A percentile compares a stretch with the other conserved stretches of the same genome.
phyloP scores from a whole-genome alignment of 1,140 invertebrate species.

The Zaprionus vittiger region DNA sequence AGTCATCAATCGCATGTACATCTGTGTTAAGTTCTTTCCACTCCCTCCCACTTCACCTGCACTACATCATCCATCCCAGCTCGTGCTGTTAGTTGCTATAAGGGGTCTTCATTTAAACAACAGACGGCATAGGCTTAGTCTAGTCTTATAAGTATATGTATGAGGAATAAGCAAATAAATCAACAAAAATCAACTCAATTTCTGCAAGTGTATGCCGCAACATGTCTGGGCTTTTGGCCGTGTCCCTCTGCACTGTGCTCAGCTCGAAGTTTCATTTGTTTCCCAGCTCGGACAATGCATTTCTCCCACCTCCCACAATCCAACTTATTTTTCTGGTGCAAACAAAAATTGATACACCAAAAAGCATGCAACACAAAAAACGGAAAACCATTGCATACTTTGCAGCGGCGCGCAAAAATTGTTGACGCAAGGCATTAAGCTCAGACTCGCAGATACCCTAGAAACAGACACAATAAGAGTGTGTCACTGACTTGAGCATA shows the following conservation, averaged over 20 bases:
- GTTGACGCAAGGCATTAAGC: conserved; percentile 77
- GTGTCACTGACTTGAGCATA: neutral
- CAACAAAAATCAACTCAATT: conserved; percentile 67
- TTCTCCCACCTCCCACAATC: neutral
- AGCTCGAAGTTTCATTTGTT: conserved; percentile 52
- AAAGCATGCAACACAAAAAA: conserved; percentile 57
- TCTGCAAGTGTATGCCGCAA: conserved; percentile 55
- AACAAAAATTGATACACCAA: conserved; percentile 75
- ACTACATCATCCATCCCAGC: conserved; percentile 37
- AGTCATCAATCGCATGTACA: conserved; percentile 70
- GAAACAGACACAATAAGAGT: conserved; percentile 17
- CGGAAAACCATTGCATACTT: conserved; percentile 52
- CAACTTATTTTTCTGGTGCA: conserved; percentile 25
- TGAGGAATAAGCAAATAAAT: conserved; percentile 72
- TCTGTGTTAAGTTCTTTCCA: conserved; percentile 61
- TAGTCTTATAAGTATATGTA: conserved; percentile 61
- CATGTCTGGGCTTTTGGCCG: conserved; percentile 61
- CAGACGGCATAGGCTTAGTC: conserved; percentile 65
- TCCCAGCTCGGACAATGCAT: conserved; percentile 68
- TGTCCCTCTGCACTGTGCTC: conserved; percentile 8
- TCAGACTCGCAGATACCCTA: conserved; percentile 14
- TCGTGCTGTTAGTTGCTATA: conserved; percentile 69
- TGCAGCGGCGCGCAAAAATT: conserved; percentile 66
- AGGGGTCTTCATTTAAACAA: conserved; percentile 74
- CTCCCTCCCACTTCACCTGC: conserved; percentile 19